Evolutionary conservation across 2,797 vertebrate genomes (phyloP).

Genomic region (Spatula clypeata): DNA sequence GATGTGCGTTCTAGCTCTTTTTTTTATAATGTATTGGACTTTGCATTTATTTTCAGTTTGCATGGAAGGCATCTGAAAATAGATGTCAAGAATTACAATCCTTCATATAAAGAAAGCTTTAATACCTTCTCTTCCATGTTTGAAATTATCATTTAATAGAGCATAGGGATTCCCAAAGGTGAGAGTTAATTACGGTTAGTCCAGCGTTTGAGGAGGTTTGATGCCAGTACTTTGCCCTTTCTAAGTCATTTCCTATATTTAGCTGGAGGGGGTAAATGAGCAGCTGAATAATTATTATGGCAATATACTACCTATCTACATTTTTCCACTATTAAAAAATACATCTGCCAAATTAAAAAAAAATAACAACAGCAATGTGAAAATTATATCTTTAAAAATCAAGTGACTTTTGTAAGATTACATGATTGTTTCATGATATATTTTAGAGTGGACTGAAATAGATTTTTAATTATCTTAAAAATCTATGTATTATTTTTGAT

Average conservation of each 20-base stretch:
- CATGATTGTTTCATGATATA: background rate
- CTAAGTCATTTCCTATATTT: background rate
- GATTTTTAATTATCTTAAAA: constrained; percentile 30
- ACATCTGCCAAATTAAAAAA: background rate
- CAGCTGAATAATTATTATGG: background rate
- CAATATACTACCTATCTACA: background rate
- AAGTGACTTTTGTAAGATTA: background rate
- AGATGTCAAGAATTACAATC: background rate
- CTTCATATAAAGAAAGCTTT: background rate
- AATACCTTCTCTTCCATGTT: background rate
- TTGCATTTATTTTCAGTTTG: background rate
- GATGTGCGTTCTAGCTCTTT: background rate
- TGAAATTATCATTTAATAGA: background rate
- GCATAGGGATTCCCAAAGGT: background rate
- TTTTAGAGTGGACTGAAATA: background rate
- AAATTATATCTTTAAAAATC: constrained; percentile 10
- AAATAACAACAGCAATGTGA: background rate
- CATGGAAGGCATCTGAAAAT: constrained; percentile 5
- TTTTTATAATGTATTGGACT: background rate
- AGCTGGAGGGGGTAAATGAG: background rate
- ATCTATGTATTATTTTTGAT: constrained; percentile 21
- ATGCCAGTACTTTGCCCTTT: background rate
- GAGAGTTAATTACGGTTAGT: background rate
- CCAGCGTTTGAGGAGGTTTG: background rate
- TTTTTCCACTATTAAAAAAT: constrained; percentile 25